A percentile compares a stretch with the other conserved stretches of the same genome.
Conservation (phyloP, 2,797 vertebrate genomes). For the Odontamblyopus lacepedii region DNA sequence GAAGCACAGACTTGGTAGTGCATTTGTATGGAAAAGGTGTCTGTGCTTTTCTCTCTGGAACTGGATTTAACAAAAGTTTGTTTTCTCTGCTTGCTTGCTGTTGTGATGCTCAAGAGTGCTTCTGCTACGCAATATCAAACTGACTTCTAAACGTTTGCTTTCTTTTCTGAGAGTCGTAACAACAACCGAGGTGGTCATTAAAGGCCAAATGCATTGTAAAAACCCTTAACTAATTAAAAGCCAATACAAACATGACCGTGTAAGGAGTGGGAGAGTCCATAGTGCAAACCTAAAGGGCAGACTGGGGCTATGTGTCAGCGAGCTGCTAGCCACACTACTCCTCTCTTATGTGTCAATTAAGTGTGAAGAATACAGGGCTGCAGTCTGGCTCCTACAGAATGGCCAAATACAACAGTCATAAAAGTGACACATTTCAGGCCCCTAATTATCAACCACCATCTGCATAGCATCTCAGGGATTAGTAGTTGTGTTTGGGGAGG, state of each 20-base stretch:
- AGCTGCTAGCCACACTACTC: conserved; percentile 41
- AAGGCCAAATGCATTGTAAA: conserved; percentile 20
- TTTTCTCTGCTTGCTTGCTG: too few relatives aligned
- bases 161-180: conserved; percentile 8
- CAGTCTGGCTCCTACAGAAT: conserved; percentile 36
- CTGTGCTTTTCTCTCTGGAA: too few relatives aligned
- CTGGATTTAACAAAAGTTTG: too few relatives aligned
- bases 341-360: conserved; percentile 53
- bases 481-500: conserved; percentile 40
- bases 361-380: conserved; percentile 37
- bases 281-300: conserved; percentile 37
- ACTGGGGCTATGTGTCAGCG: conserved; percentile 41
- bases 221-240: conserved; percentile 35
- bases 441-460: conserved; percentile 66
- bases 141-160: conserved; percentile 2
- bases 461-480: conserved; percentile 54
- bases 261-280: conserved; percentile 24
- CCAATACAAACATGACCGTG: conserved; percentile 34
- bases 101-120: not conserved
- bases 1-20: too few relatives aligned
- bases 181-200: conserved; percentile 10
- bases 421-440: conserved; percentile 58
- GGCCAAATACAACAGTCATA: conserved; percentile 46
- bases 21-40: too few relatives aligned
- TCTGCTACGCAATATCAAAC: not conserved